Evolutionary conservation across 2,888 invertebrate species (phyloP), one percentile per base, ranked within the genome.

Genomic region (Lycocerus yunnanus): DNA sequence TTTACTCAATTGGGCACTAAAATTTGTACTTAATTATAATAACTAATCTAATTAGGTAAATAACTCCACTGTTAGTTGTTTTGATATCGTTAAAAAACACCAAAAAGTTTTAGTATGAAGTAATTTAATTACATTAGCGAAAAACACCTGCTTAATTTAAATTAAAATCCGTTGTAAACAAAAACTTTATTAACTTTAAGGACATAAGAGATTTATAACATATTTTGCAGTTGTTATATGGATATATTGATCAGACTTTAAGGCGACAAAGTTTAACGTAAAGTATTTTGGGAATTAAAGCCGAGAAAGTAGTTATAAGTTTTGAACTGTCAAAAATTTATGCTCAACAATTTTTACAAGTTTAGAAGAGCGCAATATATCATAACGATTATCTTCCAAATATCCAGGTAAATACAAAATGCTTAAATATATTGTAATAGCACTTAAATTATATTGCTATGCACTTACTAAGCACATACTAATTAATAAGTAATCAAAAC

Each of bases 271-370:
- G 61, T 63, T 63, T 63, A 63, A 20, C n/a, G 18, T 63, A 18
- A 63, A 63, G 61, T 18, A 63, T 63, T 63, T 63, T 18, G 61
- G 61, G 61, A 63, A 63, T 63, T 63, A 63, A 63, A 63, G n/a
- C 61, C 20, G n/a, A 16, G 61, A 63, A 61, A 63, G 61, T 63
- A 63, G 43, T 43, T 43, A 63, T 18, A 63, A 63, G 18, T 63
- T 63, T 63, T 63, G 20, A 63, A 16, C 61, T 63, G 61, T 63
- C 61, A 63, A 63, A 63, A 18, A 18, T 63, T 18, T 63, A 18
- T 63, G 61, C 18, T 63, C 61, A 18, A 63, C 16, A 63, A 16
- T 63, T 63, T 20, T 63, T 63, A 15, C 13, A 63, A 18, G 18
- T 20, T 63, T 18, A 63, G 18, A 63, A n/a, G 43, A n/a, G 43